Evolutionary conservation across 2,888 invertebrate genomes (phyloP), one percentile per base, ranked within the genome.

Genomic region (Achlya flavicornis): DNA sequence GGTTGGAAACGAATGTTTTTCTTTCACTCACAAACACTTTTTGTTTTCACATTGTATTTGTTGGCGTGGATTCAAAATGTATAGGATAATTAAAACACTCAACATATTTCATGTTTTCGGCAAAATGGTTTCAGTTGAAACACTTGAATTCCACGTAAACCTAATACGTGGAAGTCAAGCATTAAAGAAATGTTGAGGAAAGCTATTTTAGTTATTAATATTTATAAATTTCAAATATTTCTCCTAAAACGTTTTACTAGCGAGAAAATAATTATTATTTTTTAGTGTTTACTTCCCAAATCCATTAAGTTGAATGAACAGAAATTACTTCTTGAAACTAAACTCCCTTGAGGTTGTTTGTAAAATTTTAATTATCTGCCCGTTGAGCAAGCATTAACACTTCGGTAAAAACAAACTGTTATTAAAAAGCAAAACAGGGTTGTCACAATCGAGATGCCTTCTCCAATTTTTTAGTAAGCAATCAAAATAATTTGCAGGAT

Each of bases 301-400:
- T 73, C 72, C 74, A 72, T 71, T 66, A 79, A 84, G 75, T 84
- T 84, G 83, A 79, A 79, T 72, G 76, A 78, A 78, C 78, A 83
- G 79, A 84, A 80, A 80, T 81, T 74, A 76, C 77, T 79, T 78
- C 72, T 70, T 76, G 74, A 84, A 86, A 81, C 80, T 81, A 26
- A 84, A 82, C 80, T 79, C 82, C 79, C 85, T 77, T 38, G 74
- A 76, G 84, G 73, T 80, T 82, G 81, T 83, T 87, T 84, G 82
- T 80, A 84, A 83, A 78, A 83, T 88, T 88, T 87, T 89, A 88
- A 91, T 90, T 89, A 90, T 90, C 89, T 86, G 86, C 87, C 81
- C 79, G 86, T 85, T 87, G 83, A 81, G n/a, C n/a, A n/a, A n/a
- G n/a, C n/a, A n/a, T n/a, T n/a, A n/a, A n/a, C n/a, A n/a, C n/a